phyloP scores from a whole-genome alignment of 1,140 invertebrate species.

The Hestina assimilis region DNA sequence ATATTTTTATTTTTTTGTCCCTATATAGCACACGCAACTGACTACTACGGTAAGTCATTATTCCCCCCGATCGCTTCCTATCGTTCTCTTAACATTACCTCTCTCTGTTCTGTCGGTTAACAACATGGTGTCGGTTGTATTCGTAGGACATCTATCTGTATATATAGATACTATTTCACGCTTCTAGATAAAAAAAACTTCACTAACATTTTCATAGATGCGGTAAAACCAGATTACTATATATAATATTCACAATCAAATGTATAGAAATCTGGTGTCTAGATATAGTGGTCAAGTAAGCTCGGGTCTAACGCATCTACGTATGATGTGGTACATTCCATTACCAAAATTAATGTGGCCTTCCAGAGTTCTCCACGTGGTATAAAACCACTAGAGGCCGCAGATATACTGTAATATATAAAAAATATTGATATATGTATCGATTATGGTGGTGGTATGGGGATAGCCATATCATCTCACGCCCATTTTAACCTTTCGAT shows the following conservation, averaged over 20 bases:
- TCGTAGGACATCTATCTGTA: slow-evolving; percentile 42
- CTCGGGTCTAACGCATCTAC: slow-evolving; percentile 45
- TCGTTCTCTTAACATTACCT: slow-evolving; percentile 46
- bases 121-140: slow-evolving; percentile 68
- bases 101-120: slow-evolving; percentile 40
- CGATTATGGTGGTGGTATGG: slow-evolving; percentile 71
- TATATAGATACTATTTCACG: slow-evolving; percentile 65
- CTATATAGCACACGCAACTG: slow-evolving; percentile 95
- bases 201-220: slow-evolving; percentile 65
- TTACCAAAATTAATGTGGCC: slow-evolving; percentile 59
- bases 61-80: slow-evolving; percentile 80
- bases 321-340: slow-evolving; percentile 50
- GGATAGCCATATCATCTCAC: slow-evolving; percentile 73
- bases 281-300: slow-evolving; percentile 41
- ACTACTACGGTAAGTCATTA: slow-evolving; percentile 99
- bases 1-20: slow-evolving; percentile 83
- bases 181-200: slow-evolving; percentile 74
- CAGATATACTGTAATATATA: slow-evolving; percentile 42
- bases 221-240: slow-evolving; percentile 29
- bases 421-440: slow-evolving; percentile 59
- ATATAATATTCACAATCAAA: slow-evolving; percentile 5
- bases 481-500: slow-evolving; percentile 65
- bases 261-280: slow-evolving; percentile 60
- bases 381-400: slow-evolving; percentile 45
- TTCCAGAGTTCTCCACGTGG: slow-evolving; percentile 79